These are phyloP conservation scores for Neofelis nebulosa DNA, from an alignment of 2,113 vertebrate genomes.

Conservation along the genomic window DNA sequence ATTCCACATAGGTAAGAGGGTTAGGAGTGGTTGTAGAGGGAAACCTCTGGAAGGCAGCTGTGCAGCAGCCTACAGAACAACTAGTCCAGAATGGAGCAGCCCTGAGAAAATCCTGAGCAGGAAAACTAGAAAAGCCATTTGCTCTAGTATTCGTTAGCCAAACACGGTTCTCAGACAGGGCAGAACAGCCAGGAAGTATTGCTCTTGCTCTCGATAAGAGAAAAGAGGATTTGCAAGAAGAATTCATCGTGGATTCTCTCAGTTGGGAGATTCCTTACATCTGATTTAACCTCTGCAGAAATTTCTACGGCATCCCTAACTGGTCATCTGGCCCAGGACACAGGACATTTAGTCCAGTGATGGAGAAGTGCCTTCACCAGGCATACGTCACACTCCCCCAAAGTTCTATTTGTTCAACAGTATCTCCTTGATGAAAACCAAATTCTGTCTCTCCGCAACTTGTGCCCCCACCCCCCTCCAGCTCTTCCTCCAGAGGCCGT, in stretches of 20 bases:
- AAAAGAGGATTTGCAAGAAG: not conserved
- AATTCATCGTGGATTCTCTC: not conserved
- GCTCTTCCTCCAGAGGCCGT: not conserved
- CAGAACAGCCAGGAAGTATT: not conserved
- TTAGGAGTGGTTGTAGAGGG: not conserved
- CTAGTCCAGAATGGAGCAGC: too few species aligned
- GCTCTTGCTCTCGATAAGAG: not conserved
- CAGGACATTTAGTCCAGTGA: not conserved
- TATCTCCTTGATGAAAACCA: not conserved
- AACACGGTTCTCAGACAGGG: not conserved
- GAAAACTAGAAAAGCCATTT: not conserved
- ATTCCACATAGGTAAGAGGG: not conserved
- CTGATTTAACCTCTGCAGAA: not conserved
- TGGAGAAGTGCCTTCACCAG: not conserved
- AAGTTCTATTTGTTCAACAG: not conserved
- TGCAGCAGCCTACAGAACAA: not conserved
- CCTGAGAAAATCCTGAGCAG: not conserved
- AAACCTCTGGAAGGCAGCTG: not conserved
- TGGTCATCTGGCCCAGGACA: not conserved
- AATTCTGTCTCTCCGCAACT: not conserved
- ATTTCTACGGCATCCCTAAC: not conserved
- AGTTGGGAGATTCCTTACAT: not conserved
- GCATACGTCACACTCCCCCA: not conserved
- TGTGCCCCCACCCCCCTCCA: not conserved
- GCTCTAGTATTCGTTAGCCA: not conserved